Percentiles rank a stretch among this genome's conserved stretches.
phyloP scores from a whole-genome alignment of 2,113 vertebrate genomes.

The Rhinogobius similis region DNA sequence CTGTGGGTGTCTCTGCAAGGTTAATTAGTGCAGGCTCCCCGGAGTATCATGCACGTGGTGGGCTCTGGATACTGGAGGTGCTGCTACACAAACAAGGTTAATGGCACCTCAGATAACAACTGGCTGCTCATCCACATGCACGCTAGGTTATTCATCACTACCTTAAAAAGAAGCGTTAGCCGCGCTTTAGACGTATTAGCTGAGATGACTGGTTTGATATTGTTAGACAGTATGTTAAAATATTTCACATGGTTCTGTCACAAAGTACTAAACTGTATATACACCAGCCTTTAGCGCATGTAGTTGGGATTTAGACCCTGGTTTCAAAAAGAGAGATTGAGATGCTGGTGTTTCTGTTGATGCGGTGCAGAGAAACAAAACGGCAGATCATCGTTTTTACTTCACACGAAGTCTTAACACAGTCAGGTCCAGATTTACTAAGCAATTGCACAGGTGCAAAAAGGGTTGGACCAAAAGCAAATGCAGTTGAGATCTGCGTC shows the following conservation, averaged over 20 bases:
- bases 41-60: slow-evolving; percentile 68
- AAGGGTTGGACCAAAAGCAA: no score
- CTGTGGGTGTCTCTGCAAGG: slow-evolving; percentile 78
- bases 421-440: no score
- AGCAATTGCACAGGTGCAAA: no score
- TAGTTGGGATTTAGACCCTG: no score
- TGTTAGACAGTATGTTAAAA: slow-evolving; percentile 41
- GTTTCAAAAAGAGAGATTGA: no score
- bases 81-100: slow-evolving; percentile 78
- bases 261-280: no score
- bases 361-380: no score
- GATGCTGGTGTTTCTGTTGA: no score
- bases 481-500: no score
- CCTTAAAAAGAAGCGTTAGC: slow-evolving; percentile 39
- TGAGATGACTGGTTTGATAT: neutral
- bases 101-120: slow-evolving; percentile 68
- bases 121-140: slow-evolving; percentile 43
- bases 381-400: no score
- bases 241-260: slow-evolving; percentile 54
- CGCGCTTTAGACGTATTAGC: slow-evolving; percentile 38
- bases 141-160: slow-evolving; percentile 52
- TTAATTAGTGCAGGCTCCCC: slow-evolving; percentile 81
- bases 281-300: no score
- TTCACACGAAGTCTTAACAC: no score
- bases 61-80: slow-evolving; percentile 76